Evolutionary conservation across 2,888 invertebrate genomes (phyloP), one percentile per base, ranked within the genome.

Genomic region (Amblyteles armatorius): DNA sequence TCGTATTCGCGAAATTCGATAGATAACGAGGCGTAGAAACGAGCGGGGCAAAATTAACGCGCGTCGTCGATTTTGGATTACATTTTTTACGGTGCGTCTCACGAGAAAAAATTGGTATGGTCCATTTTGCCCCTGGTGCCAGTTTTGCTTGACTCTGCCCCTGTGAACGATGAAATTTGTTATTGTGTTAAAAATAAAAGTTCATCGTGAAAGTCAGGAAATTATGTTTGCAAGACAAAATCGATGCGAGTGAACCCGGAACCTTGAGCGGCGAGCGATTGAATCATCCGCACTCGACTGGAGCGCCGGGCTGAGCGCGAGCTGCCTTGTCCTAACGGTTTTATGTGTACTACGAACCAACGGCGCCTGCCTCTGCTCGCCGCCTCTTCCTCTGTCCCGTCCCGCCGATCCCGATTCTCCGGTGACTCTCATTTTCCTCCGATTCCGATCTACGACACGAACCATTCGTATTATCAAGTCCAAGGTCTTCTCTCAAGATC

Each of bases 261-360:
- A 79, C 86, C 79, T 55, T 89, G 89, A 88, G 88, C 89, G 87
- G 79, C 86, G 16, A 76, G 48, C 22, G 76, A 76, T 76, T 76
- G 76, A 76, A 76, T 76, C 76, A 76, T 76, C 76, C 19, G 76
- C 63, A n/a, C 63, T 74, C 40, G 63, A 19, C 74, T 60, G 65
- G 52, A 67, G 50, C 50, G 65, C 87, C 88, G 85, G 88, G 86
- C 77, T 71, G 77, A 69, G 77, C 72, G 65, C 67, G 80, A 87
- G 57, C 85, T 83, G 84, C 73, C 86, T 69, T 69, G 57, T 81
- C 73, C 84, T 91, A 91, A 90, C 90, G 90, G 90, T 90, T 87
- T 83, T 87, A 87, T 88, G 88, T 82, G 89, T 88, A 90, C 86
- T 87, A 77, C 55, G 19, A 33, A 33, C 86, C 86, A 88, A 82